Percentiles rank a stretch among this genome's conserved stretches.
Conservation (phyloP, 2,888 invertebrate genomes). For the Melieria omissa region DNA sequence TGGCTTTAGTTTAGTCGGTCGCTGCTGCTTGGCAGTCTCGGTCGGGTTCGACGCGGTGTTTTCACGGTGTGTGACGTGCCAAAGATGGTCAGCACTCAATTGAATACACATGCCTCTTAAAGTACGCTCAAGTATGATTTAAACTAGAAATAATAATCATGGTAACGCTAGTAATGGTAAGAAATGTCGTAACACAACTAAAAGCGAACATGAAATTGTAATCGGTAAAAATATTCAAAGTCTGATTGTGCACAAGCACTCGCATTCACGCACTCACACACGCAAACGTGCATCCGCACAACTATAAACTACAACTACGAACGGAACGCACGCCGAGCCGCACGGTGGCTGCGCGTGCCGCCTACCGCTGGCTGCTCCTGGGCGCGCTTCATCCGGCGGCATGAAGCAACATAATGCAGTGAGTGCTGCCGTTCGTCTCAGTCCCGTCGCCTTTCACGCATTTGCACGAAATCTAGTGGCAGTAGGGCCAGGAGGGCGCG, state of each 20-base stretch:
- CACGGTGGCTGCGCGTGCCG: neutral
- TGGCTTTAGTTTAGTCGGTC: too few relatives aligned
- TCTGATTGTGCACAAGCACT: too few relatives aligned
- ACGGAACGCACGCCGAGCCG: neutral
- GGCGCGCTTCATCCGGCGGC: neutral
- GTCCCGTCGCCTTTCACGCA: neutral
- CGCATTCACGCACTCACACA: too few relatives aligned
- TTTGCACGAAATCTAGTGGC: conserved; percentile 16
- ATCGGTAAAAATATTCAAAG: too few relatives aligned
- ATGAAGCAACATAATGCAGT: too few relatives aligned
- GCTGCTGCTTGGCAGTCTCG: too few relatives aligned
- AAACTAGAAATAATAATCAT: neutral
- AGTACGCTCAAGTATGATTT: too few relatives aligned
- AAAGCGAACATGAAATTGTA: neutral
- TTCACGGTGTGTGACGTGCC: too few relatives aligned
- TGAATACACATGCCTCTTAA: too few relatives aligned
- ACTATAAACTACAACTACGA: neutral
- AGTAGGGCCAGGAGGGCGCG: conserved; percentile 11
- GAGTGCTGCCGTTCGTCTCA: neutral
- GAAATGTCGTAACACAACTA: neutral
- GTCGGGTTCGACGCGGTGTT: too few relatives aligned
- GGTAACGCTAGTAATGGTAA: neutral
- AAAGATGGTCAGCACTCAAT: too few relatives aligned
- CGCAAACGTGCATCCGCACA: too few relatives aligned
- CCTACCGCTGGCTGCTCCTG: neutral